Percentiles rank a stretch among this genome's conserved stretches.
Conservation (phyloP, 2,888 invertebrate genomes). For the Synergus gifuensis region DNA sequence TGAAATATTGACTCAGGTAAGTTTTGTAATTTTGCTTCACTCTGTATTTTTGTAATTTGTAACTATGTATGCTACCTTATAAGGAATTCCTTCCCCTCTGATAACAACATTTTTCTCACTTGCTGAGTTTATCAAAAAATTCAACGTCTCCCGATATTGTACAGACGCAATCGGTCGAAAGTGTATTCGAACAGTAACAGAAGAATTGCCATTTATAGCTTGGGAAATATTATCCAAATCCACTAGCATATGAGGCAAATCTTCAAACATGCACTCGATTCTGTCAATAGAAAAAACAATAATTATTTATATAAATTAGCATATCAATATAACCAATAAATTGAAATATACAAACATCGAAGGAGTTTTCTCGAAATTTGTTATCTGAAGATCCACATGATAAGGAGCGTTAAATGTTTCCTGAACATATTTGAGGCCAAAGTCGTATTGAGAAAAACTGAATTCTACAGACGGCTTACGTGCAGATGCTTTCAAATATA, state of each 20-base stretch:
- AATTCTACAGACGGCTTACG: conserved; percentile 81
- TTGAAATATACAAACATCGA: conserved; percentile 66
- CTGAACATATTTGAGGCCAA: conserved; percentile 83
- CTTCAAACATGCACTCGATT: conserved; percentile 79
- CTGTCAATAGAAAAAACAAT: conserved; percentile 71
- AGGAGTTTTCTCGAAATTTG: conserved; percentile 71
- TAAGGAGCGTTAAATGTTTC: conserved; percentile 79
- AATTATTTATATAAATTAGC: neutral
- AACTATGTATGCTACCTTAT: conserved; percentile 58
- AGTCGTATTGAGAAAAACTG: conserved; percentile 82
- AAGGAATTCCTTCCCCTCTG: conserved; percentile 80
- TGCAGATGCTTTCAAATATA: conserved; percentile 81
- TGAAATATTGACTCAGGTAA: conserved; percentile 22
- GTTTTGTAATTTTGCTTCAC: neutral
- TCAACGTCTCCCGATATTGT: conserved; percentile 79
- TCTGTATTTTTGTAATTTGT: neutral
- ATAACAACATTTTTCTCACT: conserved; percentile 79
- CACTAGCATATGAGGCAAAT: conserved; percentile 79
- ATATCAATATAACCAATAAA: neutral
- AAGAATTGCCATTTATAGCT: conserved; percentile 76
- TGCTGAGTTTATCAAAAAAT: conserved; percentile 80
- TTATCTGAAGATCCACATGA: conserved; percentile 73
- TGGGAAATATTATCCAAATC: conserved; percentile 75
- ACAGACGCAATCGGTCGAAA: conserved; percentile 81
- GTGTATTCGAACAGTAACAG: conserved; percentile 78